Percentiles rank a stretch among this genome's conserved stretches.
phyloP scores from a whole-genome alignment of 1,140 invertebrate species.

The Argopecten irradians region DNA sequence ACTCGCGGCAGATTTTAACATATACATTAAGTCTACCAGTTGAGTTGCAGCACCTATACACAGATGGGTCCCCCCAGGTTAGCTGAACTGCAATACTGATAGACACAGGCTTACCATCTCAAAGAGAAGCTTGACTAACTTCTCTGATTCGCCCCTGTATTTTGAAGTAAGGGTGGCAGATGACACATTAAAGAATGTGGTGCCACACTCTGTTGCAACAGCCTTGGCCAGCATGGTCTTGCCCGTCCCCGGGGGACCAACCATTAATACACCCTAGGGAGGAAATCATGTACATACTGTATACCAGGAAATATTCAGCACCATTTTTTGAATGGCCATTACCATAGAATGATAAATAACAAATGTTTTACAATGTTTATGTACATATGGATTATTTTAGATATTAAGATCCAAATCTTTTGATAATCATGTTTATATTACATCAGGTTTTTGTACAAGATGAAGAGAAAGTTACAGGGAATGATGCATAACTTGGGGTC shows the following conservation, averaged over 20 bases:
- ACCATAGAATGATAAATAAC: background rate
- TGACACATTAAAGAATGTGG: conserved; percentile 99
- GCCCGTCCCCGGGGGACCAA: conserved; percentile 97
- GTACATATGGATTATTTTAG: too few relatives aligned
- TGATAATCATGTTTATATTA: too few relatives aligned
- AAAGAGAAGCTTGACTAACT: conserved; percentile 97
- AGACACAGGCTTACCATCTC: conserved; percentile 88
- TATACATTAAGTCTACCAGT: conserved; percentile 14
- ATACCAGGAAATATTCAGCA: background rate
- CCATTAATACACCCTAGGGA: conserved; percentile 92
- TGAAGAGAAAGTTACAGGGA: too few relatives aligned
- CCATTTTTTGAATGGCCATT: background rate
- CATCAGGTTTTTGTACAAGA: too few relatives aligned
- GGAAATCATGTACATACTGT: conserved; percentile 34
- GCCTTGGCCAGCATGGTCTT: conserved; percentile 99
- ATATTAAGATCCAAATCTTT: too few relatives aligned
- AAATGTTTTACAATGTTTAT: too few relatives aligned
- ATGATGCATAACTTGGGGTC: too few relatives aligned
- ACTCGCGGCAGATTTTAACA: conserved; percentile 31
- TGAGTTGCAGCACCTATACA: background rate
- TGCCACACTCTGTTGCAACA: conserved; percentile 99
- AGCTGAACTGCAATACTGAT: background rate
- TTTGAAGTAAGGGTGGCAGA: conserved; percentile 98
- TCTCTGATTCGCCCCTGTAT: conserved; percentile 99
- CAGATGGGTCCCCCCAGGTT: background rate